Percentiles rank a stretch among this genome's conserved stretches.
These are phyloP conservation scores for Polietes domitor DNA, from an alignment of 2,888 invertebrate genomes.

Conservation along the genomic window DNA sequence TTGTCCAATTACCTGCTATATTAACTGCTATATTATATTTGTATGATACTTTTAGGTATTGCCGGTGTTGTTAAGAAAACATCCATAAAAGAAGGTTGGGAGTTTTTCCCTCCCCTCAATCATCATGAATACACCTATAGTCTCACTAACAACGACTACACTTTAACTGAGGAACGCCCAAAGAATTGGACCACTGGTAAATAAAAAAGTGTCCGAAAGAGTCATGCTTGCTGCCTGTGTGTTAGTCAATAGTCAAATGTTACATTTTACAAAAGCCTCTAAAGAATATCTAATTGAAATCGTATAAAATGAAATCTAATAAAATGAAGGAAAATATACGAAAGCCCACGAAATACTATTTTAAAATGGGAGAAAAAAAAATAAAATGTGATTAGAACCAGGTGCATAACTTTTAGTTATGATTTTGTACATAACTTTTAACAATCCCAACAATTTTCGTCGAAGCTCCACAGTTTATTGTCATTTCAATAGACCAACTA, in stretches of 20 bases:
- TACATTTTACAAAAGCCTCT: conserved; percentile 30
- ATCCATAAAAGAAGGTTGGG: conserved; percentile 82
- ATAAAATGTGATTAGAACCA: no score
- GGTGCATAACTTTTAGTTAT: no score
- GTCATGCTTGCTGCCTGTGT: conserved; percentile 22
- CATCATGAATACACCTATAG: no score
- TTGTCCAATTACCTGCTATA: neutral
- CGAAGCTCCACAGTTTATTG: no score
- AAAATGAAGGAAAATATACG: no score
- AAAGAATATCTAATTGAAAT: conserved; percentile 34
- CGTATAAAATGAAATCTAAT: neutral
- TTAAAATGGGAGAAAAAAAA: no score
- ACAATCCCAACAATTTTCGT: no score
- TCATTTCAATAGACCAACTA: no score
- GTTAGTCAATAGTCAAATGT: conserved; percentile 50
- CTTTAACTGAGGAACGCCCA: conserved; percentile 81
- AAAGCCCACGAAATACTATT: no score
- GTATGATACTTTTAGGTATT: conserved; percentile 72
- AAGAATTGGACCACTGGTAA: conserved; percentile 59
- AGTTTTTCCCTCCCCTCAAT: conserved; percentile 81
- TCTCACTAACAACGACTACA: conserved; percentile 85
- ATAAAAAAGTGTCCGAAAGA: conserved; percentile 23
- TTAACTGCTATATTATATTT: neutral
- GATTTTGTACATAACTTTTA: no score
- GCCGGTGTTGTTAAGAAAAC: conserved; percentile 84